Evolutionary conservation across 1,140 invertebrate genomes (phyloP).

Genomic region (Theocolax elegans): DNA sequence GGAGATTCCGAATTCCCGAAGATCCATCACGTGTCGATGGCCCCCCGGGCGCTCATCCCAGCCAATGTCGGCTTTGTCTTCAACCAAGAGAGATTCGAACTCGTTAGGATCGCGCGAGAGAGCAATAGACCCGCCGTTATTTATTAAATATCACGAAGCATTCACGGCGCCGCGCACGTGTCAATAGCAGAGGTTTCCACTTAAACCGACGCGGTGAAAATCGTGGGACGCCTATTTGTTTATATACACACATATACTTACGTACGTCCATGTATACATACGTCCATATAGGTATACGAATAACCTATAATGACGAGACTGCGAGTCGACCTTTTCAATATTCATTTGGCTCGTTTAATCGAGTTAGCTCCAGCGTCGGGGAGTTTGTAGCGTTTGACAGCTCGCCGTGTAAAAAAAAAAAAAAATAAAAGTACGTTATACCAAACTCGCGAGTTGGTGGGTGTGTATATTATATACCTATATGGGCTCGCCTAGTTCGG

Average conservation of each 20-base stretch:
- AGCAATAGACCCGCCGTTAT: background rate
- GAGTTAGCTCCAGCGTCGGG: background rate
- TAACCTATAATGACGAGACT: background rate
- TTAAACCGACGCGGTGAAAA: slow-evolving; percentile 34
- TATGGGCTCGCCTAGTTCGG: background rate
- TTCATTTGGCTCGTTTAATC: slow-evolving; percentile 26
- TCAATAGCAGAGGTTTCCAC: slow-evolving; percentile 63
- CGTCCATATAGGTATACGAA: background rate
- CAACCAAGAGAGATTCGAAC: background rate
- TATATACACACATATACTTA: too few species aligned
- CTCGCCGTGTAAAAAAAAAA: slow-evolving; percentile 1
- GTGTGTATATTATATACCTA: background rate
- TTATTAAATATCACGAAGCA: slow-evolving; percentile 28
- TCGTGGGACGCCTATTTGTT: too few species aligned
- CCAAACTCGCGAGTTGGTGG: too few species aligned
- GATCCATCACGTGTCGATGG: slow-evolving; percentile 38
- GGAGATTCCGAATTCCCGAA: slow-evolving; percentile 38
- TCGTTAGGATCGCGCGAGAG: background rate
- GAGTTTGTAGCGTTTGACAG: slow-evolving; percentile 16
- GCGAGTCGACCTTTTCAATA: slow-evolving; percentile 24
- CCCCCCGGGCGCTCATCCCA: slow-evolving; percentile 2
- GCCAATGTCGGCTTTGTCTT: background rate
- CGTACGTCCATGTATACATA: background rate
- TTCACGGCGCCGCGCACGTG: slow-evolving; percentile 29
- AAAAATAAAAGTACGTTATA: background rate